Percentiles rank a stretch among this genome's conserved stretches.
These are phyloP conservation scores for Malacoctenus gilli DNA, from an alignment of 2,797 vertebrate species.

Conservation along the genomic window DNA sequence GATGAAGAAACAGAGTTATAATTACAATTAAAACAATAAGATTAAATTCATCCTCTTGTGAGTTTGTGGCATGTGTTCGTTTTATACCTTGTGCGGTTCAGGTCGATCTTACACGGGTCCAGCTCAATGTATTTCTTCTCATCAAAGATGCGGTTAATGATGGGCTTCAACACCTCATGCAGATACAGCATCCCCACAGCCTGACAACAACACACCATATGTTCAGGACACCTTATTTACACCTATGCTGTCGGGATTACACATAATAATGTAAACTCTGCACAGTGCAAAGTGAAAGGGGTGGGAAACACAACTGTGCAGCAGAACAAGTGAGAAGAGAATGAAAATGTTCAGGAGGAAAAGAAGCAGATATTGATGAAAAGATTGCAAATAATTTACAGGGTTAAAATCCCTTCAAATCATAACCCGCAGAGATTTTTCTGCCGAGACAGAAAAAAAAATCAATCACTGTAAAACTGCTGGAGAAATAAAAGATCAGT, in stretches of 20 bases:
- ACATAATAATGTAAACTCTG: slow-evolving; percentile 8
- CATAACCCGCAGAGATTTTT: too few species aligned
- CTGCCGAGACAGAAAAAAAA: slow-evolving; percentile 16
- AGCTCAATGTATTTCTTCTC: slow-evolving; percentile 94
- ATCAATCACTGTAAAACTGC: background rate
- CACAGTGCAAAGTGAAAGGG: background rate
- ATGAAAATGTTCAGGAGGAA: background rate
- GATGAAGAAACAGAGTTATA: too few species aligned
- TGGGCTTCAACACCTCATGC: slow-evolving; percentile 87
- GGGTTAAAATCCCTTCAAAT: background rate
- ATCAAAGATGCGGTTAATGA: slow-evolving; percentile 89
- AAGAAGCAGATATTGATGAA: background rate
- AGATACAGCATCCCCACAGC: slow-evolving; percentile 93
- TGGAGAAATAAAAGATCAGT: slow-evolving; percentile 10
- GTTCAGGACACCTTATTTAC: slow-evolving; percentile 31
- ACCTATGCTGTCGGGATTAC: slow-evolving; percentile 1
- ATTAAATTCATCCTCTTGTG: too few species aligned
- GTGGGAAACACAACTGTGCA: background rate
- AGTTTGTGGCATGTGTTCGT: too few species aligned
- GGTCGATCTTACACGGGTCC: slow-evolving; percentile 91
- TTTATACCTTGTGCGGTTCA: slow-evolving; percentile 82
- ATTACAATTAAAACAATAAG: too few species aligned
- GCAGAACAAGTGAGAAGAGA: background rate
- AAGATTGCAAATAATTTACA: slow-evolving; percentile 11
- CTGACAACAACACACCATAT: slow-evolving; percentile 69